Base-by-base conservation (phyloP, 2,113 vertebrate species). In the Oreochromis niloticus region DNA sequence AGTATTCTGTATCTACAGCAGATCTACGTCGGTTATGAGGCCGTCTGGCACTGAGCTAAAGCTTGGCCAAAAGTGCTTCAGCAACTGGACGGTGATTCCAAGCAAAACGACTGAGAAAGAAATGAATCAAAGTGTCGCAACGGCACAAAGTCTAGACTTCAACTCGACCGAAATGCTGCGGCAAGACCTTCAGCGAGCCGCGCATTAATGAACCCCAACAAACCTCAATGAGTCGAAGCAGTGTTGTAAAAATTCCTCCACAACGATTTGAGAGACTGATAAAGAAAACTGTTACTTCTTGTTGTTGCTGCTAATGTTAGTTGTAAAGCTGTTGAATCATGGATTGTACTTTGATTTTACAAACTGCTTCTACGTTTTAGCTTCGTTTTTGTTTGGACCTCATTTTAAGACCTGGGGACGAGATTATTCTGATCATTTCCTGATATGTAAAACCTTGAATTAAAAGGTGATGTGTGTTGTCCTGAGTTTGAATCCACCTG, bases 251-350 rank as follows among this genome's bases (percentile, higher is more conserved):
- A 48, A 10, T 55, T 22, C 52, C 52, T 54, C n/a, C 22, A 27
- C 41, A 41, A 46, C 2, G 22, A 30, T 46, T 17, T 1, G 68
- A 46, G 8, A 27, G 5, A 4, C 41, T 17, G 41, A 46, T 43
- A 2, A 22, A 71, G 66, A 43, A 43, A 71, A 48, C 8, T 6
- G 8, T 46, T 16, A 5, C 30, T 16, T 16, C 7, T 39, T 68
- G 63, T 66, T 66, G 39, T 0, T 27, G 68, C 0, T 73, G 39
- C 41, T 46, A 46, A 6, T 9, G 14, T 0, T 46, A 13, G 39
- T 27, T 73, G 7, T 27, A 24, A 27, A 73, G 66, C 39, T 46
- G 8, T 13, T 4, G 39, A 73, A 30, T 48, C 14, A 10, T 0
- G 13, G 13, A 6, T 27, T 1, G 9, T 0, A 46, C 66, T 71